These are phyloP conservation scores for Catharus minimus DNA, from an alignment of 2,113 vertebrate genomes.

Conservation along the genomic window DNA sequence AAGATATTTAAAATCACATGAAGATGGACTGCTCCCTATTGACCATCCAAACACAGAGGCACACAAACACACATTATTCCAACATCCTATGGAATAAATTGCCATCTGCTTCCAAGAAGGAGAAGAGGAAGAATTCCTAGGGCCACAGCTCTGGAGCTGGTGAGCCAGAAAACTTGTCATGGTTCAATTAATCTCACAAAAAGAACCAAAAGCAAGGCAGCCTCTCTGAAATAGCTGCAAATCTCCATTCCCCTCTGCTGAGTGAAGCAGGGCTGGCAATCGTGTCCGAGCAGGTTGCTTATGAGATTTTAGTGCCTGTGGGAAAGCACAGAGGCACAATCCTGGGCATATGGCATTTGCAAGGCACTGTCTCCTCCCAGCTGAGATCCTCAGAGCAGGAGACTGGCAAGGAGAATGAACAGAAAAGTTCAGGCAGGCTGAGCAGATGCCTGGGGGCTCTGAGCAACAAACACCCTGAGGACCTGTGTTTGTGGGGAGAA, in stretches of 20 bases:
- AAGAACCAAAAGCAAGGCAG: not conserved
- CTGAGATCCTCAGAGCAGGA: not conserved
- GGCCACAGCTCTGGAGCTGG: not conserved
- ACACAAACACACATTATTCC: not conserved
- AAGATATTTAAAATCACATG: not conserved
- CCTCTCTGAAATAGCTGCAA: not conserved
- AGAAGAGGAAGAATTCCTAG: not conserved
- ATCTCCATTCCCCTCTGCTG: not conserved
- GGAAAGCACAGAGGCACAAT: not conserved
- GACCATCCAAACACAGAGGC: not conserved
- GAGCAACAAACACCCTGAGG: not conserved
- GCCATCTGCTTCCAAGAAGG: not conserved
- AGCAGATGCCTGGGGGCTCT: not conserved
- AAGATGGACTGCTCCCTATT: slow-evolving; percentile 27
- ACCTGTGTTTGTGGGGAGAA: not conserved
- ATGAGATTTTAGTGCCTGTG: not conserved
- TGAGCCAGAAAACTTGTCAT: not conserved
- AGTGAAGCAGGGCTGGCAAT: not conserved
- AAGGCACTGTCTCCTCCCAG: not conserved
- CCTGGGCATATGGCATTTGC: not conserved
- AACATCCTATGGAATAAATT: not conserved
- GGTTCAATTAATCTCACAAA: not conserved
- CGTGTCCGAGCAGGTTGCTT: not conserved
- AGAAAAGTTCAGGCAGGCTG: not conserved
- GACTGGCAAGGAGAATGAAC: not conserved